Evolutionary conservation across 2,113 vertebrate species (phyloP), one percentile per base, ranked within the genome.

Genomic region (Semnornis frantzii): DNA sequence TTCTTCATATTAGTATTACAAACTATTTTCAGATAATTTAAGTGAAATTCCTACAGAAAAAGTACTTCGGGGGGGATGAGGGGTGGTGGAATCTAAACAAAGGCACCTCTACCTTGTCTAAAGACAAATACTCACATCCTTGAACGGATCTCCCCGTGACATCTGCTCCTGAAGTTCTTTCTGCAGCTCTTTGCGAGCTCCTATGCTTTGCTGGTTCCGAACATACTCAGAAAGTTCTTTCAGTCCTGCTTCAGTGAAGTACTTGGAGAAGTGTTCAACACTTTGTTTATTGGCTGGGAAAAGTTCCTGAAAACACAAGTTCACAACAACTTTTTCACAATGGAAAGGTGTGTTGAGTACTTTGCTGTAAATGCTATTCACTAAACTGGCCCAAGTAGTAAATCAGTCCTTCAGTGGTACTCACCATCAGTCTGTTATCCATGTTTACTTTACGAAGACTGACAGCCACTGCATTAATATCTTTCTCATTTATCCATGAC

Each of bases 231-330:
- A 99, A 65, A 99, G 98, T 95, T 99, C 99, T 97, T 99, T 99
- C 64, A 99, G 97, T 94, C 99, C 99, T 10, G 99, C 99, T 71
- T 99, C 99, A 13, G 99, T 99, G 94, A 99, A 99, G 96, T 99
- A 99, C 97, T 99, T 99, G 27, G 99, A 99, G 97, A 99, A 99
- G 96, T 99, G 98, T 97, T 99, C 99, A 24, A 99, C 98, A 71
- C 99, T 99, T 94, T 99, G 98, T 96, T 99, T 99, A 97, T 99
- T 99, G 97, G 99, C 99, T 93, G 99, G 99, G 96, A 99, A 99
- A 85, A 99, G 98, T 96, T 99, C 99, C 99, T 99, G 95, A 44
- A 89, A 95, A 75, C 1, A 0, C n/a, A 86, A 69, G 62, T 81
- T 85, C 54, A 68, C 48, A 73, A 31, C 55, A 80, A 30, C 10